These are phyloP conservation scores for Myathropa florea DNA, from an alignment of 2,888 invertebrate species.

Conservation along the genomic window DNA sequence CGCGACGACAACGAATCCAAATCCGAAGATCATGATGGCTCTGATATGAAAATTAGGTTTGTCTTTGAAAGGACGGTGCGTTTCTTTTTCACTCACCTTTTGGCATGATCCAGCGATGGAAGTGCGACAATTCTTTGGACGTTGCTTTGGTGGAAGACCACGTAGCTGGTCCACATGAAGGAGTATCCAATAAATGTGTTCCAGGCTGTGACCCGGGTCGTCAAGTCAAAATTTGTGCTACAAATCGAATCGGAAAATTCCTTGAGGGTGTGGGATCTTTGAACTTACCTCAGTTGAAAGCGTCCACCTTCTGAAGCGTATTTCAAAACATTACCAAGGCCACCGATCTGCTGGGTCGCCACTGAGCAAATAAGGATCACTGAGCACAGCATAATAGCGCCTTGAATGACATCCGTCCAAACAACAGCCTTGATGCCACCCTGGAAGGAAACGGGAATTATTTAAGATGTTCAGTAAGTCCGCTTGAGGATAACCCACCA, in stretches of 20 bases:
- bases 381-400: slow-evolving; percentile 75
- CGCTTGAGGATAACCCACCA: slow-evolving; percentile 76
- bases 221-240: slow-evolving; percentile 82
- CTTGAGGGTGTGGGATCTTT: background rate
- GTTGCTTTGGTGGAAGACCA: slow-evolving; percentile 87
- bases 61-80: background rate
- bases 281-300: slow-evolving; percentile 68
- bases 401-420: slow-evolving; percentile 80
- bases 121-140: slow-evolving; percentile 87
- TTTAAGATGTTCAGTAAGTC: slow-evolving; percentile 70
- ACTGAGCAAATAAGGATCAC: slow-evolving; percentile 75
- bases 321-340: slow-evolving; percentile 74
- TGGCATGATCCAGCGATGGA: slow-evolving; percentile 83
- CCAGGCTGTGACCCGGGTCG: slow-evolving; percentile 84
- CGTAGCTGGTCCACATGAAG: slow-evolving; percentile 84
- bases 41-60: background rate
- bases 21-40: slow-evolving; percentile 83
- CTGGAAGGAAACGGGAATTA: slow-evolving; percentile 63
- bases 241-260: background rate
- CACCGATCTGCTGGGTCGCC: slow-evolving; percentile 76
- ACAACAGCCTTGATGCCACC: slow-evolving; percentile 80
- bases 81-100: slow-evolving; percentile 74
- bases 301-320: slow-evolving; percentile 74
- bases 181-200: slow-evolving; percentile 83
- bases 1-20: slow-evolving; percentile 82